Base-by-base conservation (phyloP, 1,140 invertebrate genomes). In the Vanessa tameamea region DNA sequence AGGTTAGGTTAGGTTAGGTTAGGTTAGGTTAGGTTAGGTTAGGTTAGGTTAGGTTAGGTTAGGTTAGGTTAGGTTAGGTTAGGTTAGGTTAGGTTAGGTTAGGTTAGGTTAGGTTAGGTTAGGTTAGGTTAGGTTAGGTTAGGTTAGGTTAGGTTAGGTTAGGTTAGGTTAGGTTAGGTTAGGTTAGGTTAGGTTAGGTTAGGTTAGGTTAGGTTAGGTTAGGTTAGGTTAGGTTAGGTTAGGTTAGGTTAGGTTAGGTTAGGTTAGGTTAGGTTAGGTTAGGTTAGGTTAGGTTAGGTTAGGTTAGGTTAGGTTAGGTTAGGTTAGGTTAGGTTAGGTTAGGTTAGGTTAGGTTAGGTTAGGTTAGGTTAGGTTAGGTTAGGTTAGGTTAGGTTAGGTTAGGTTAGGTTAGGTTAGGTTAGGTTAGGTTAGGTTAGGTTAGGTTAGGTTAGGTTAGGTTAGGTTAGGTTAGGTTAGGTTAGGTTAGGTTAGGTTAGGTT, bases 111-210 rank as follows among this genome's bases (percentile, higher is more conserved):
- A 50, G 64, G 64, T 78, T 81, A 78, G 75, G 78, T 77, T 80
- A 75, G 76, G 78, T 80, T 77, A 50, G 64, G 76, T 80, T 80
- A 77, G 78, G 78, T 72, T 79, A 77, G 78, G 78, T 79, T 79
- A 79, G 78, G 75, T 80, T 80, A 78, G 78, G 76, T 80, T 80
- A 78, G 69, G 74, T 71, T 76, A 74, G 74, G 72, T 72, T 76
- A 79, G 74, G 78, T 79, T 79, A 74, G 74, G 74, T 79, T 79
- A 72, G 78, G 78, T 79, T 79, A 72, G 78, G 78, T 79, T 79
- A 76, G 78, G 77, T 79, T 79, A 73, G 74, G 73, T 79, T 79
- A 76, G 73, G 74, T 79, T 79, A 73, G 73, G 73, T 78, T 78
- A 75, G 73, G 73, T 78, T 78, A 78, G 77, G 77, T 78, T 72